These are phyloP conservation scores for Temnothorax unifasciatus DNA, from an alignment of 2,888 invertebrate species.

Conservation along the genomic window DNA sequence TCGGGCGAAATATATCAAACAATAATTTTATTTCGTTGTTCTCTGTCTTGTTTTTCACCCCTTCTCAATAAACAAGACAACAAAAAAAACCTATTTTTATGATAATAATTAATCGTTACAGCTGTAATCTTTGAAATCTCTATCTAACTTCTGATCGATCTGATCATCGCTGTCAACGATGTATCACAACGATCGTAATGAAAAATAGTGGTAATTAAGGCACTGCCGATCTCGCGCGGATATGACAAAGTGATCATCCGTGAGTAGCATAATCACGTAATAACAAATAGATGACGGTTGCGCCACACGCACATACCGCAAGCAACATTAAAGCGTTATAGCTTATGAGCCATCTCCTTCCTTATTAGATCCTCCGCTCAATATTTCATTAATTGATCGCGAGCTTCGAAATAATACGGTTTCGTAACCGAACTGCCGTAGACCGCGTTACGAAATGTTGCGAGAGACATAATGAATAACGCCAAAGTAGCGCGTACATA, in stretches of 20 bases:
- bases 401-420: slow-evolving; percentile 15
- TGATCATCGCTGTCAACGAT: background rate
- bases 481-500: background rate
- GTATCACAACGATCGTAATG: background rate
- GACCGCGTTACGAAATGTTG: background rate
- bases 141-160: slow-evolving; percentile 4
- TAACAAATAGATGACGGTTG: slow-evolving; percentile 36
- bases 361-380: background rate
- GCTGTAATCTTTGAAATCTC: background rate
- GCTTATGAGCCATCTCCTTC: background rate
- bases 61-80: background rate
- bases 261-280: slow-evolving; percentile 16
- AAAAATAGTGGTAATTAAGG: slow-evolving; percentile 8
- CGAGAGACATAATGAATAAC: slow-evolving; percentile 17
- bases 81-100: background rate
- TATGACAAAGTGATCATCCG: slow-evolving; percentile 17
- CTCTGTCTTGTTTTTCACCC: no score
- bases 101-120: background rate
- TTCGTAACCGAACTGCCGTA: background rate
- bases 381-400: slow-evolving; percentile 26
- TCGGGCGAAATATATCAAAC: background rate
- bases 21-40: background rate
- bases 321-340: background rate
- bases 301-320: background rate
- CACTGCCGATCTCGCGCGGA: background rate